Conservation (phyloP, 2,113 vertebrate species). For the Alectura lathami region DNA sequence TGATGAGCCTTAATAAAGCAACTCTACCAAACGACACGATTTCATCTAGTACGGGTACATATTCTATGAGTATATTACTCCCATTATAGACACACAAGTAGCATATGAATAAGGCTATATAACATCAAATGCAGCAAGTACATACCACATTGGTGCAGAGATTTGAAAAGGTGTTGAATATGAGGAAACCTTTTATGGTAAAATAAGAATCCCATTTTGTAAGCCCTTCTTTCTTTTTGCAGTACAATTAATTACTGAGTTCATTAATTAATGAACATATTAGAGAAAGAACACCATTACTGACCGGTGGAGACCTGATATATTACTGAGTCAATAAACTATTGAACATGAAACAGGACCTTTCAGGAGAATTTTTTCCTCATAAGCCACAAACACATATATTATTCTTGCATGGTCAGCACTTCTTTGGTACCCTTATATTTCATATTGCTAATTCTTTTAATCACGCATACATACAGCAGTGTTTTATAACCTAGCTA, state of each 20-base stretch:
- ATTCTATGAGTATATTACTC: not conserved
- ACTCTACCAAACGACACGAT: not conserved
- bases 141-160: not conserved
- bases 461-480: constrained; percentile 42
- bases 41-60: not conserved
- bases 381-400: constrained; percentile 56
- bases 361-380: constrained; percentile 59
- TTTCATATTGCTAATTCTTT: constrained; percentile 72
- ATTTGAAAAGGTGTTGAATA: not conserved
- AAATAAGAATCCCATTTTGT: not conserved
- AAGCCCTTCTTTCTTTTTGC: not conserved
- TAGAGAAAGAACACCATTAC: constrained; percentile 70
- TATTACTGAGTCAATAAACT: constrained; percentile 70
- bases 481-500: constrained; percentile 59
- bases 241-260: constrained; percentile 66
- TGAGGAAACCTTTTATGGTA: not conserved
- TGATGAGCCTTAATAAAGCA: constrained; percentile 24
- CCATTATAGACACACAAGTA: not conserved
- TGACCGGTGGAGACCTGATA: constrained; percentile 63
- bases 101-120: not conserved
- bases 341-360: constrained; percentile 70
- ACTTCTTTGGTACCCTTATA: constrained; percentile 59
- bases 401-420: constrained; percentile 70
- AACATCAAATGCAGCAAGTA: not conserved
- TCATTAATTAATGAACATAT: constrained; percentile 77